A percentile compares a stretch with the other conserved stretches of the same genome.
Conservation (phyloP, 2,113 vertebrate species). For the Pipa parva region DNA sequence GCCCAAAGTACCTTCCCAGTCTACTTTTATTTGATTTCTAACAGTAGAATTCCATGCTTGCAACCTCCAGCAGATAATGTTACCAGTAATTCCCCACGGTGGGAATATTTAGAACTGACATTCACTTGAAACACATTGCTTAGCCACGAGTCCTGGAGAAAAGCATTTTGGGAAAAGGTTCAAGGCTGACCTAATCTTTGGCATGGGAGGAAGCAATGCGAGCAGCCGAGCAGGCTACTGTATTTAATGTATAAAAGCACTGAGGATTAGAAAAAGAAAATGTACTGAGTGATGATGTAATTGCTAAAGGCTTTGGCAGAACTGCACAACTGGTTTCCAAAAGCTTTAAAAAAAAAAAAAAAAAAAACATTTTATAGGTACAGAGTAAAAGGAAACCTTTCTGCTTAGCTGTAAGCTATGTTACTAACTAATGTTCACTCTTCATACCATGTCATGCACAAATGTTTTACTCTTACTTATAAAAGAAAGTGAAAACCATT, state of each 20-base stretch:
- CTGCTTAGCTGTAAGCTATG: neutral
- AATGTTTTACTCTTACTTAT: too few species aligned
- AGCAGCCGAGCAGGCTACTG: neutral
- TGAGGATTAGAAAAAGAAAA: neutral
- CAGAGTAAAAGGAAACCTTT: neutral
- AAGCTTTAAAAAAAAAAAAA: too few species aligned
- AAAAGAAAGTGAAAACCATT: too few species aligned
- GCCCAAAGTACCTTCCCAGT: too few species aligned
- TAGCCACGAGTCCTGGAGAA: neutral
- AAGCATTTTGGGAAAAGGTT: neutral
- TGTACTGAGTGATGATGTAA: neutral
- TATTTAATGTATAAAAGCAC: slow-evolving; percentile 4
- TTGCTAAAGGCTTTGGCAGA: neutral
- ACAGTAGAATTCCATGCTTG: neutral
- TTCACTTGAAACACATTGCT: neutral
- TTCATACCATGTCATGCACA: too few species aligned
- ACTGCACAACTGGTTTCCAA: neutral
- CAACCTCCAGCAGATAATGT: neutral
- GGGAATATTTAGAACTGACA: neutral
- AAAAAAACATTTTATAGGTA: neutral
- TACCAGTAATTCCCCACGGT: neutral
- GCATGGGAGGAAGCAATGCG: neutral
- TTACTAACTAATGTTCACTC: too few species aligned
- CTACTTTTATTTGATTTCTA: too few species aligned
- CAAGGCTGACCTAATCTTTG: slow-evolving; percentile 4